These are phyloP conservation scores for Gopherus flavomarginatus DNA, from an alignment of 2,113 vertebrate genomes.

Conservation along the genomic window DNA sequence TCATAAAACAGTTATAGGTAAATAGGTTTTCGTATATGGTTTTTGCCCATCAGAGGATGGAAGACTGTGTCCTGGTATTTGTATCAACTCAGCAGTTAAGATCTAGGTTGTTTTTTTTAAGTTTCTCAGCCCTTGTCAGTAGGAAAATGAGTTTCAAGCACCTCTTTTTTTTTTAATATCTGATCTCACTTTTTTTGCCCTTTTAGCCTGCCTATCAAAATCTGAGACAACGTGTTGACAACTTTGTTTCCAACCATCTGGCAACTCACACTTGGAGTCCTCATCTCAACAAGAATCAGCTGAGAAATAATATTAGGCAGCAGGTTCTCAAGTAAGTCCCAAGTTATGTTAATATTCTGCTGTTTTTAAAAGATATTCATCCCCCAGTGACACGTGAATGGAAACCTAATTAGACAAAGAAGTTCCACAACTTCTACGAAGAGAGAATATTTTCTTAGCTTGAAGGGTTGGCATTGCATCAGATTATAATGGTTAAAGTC, in stretches of 20 bases:
- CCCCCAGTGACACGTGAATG: fast-evolving
- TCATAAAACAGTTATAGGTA: background rate
- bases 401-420: background rate
- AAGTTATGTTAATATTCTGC: background rate
- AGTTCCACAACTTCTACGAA: background rate
- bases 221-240: constrained; percentile 95
- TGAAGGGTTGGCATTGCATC: background rate
- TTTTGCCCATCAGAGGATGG: background rate
- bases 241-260: constrained; percentile 97
- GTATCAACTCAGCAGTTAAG: background rate
- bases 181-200: background rate
- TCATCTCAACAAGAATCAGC: constrained; percentile 98
- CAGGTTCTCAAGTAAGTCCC: constrained; percentile 95
- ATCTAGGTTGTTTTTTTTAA: background rate
- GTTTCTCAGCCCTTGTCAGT: background rate
- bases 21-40: background rate
- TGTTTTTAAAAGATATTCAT: fast-evolving
- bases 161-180: background rate
- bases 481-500: background rate
- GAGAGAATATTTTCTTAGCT: background rate
- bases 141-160: background rate
- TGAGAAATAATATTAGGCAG: constrained; percentile 97
- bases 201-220: constrained; percentile 96
- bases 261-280: constrained; percentile 99
- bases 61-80: background rate